Base-by-base conservation (phyloP, 2,888 invertebrate genomes). In the Clusia tigrina region DNA sequence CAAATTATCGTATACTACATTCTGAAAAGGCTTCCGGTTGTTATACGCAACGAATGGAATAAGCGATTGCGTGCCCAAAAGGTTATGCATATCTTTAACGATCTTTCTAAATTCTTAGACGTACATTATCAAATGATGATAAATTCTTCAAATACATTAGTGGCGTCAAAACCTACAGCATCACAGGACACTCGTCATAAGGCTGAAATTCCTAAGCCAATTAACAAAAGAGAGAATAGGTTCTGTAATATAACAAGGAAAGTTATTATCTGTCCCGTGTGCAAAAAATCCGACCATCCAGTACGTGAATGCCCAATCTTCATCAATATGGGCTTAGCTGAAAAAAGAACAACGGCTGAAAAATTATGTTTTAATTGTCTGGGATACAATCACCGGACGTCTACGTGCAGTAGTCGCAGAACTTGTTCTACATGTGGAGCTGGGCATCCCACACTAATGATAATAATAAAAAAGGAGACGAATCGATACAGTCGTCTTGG, bases 121-220 rank as follows among this genome's bases (percentile, higher is more conserved):
- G 61, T 56, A 51, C 52, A 60, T 12, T 60, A 55, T 56, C 56
- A 56, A 55, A 60, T 59, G 54, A 51, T 55, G 52, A 52, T 61
- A 12, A 55, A 48, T n/a, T 55, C 61, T 51, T 55, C 55, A 1
- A 46, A 51, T 17, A 6, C n/a, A n/a, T n/a, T n/a, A n/a, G 48
- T 3, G 20, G 5, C 48, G 15, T 48, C 48, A 20, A 48, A 48
- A 20, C 22, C 18, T 2, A 3, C 2, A 18, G 2, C 22, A 18
- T 18, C 48, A 20, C 22, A 48, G 22, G 48, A 6, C 2, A 2
- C n/a, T 3, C 42, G 42, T 42, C 42, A 17, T 17, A 42, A 42
- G n/a, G n/a, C n/a, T n/a, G n/a, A n/a, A n/a, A n/a, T n/a, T n/a
- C n/a, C n/a, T n/a, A n/a, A n/a, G n/a, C n/a, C n/a, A n/a, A n/a